Conservation (phyloP, 2,888 invertebrate genomes). For the Amaurobius ferox region DNA sequence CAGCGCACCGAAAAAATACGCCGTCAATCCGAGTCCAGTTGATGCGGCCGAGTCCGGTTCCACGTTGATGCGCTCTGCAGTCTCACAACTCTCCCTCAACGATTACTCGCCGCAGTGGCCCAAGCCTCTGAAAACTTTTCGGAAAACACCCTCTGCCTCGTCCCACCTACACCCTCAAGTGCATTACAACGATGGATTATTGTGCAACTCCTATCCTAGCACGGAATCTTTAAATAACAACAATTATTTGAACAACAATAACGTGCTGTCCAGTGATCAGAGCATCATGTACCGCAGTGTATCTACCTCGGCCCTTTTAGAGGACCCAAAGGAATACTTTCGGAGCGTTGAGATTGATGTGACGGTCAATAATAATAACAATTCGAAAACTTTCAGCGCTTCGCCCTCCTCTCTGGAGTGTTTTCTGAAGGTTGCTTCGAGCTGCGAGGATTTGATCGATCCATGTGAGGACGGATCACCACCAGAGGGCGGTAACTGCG, state of each 20-base stretch:
- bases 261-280: conserved; percentile 36
- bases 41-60: conserved; percentile 30
- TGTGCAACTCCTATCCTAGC: conserved; percentile 31
- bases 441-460: conserved; percentile 82
- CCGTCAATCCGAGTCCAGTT: conserved; percentile 45
- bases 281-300: conserved; percentile 69
- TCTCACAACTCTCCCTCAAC: conserved; percentile 59
- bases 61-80: conserved; percentile 54
- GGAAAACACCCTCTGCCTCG: conserved; percentile 22
- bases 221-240: conserved; percentile 49
- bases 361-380: conserved; percentile 42
- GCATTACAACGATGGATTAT: conserved; percentile 29
- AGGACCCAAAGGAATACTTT: conserved; percentile 53
- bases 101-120: conserved; percentile 58
- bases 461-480: conserved; percentile 45
- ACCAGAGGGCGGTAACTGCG: conserved; percentile 82
- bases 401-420: conserved; percentile 44
- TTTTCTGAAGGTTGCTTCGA: conserved; percentile 75
- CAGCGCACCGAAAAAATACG: conserved; percentile 66
- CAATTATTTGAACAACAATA: conserved; percentile 48
- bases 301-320: conserved; percentile 68
- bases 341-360: conserved; percentile 46
- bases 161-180: conserved; percentile 7
- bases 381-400: conserved; percentile 21
- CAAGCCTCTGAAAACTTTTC: conserved; percentile 55